Conservation (phyloP, 92 coral and sea anemone genomes). For the Zoanthus gigantus region DNA sequence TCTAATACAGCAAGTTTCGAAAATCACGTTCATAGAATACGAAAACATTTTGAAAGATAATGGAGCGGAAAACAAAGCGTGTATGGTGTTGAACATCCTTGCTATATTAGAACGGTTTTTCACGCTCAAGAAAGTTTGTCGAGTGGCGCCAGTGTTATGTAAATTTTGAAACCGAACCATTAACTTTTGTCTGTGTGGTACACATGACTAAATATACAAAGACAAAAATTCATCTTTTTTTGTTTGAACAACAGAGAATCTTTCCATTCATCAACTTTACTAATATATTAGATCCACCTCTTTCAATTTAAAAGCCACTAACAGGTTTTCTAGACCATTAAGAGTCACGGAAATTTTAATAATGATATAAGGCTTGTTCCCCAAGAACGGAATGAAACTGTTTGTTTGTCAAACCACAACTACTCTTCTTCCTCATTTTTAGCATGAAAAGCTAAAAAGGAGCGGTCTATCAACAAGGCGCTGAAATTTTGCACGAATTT, state of each 20-base stretch:
- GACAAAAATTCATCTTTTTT: neutral
- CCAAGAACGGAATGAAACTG: neutral
- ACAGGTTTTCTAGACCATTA: neutral
- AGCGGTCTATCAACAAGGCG: neutral
- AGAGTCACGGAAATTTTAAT: neutral
- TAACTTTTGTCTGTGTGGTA: neutral
- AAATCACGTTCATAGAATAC: neutral
- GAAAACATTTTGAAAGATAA: neutral
- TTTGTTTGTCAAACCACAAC: neutral
- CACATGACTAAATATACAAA: neutral
- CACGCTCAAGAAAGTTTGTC: neutral
- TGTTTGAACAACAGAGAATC: neutral
- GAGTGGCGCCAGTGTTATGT: constrained; percentile 9
- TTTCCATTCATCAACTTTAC: neutral
- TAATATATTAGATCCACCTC: neutral
- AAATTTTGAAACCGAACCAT: neutral
- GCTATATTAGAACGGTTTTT: neutral
- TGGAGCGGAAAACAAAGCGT: neutral
- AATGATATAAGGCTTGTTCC: neutral
- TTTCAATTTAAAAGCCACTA: neutral
- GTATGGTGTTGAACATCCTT: neutral
- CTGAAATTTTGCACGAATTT: neutral
- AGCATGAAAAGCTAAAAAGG: neutral
- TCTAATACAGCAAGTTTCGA: neutral
- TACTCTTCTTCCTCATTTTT: neutral